Conservation (phyloP, 2,888 invertebrate genomes). For the Leucoma salicis region DNA sequence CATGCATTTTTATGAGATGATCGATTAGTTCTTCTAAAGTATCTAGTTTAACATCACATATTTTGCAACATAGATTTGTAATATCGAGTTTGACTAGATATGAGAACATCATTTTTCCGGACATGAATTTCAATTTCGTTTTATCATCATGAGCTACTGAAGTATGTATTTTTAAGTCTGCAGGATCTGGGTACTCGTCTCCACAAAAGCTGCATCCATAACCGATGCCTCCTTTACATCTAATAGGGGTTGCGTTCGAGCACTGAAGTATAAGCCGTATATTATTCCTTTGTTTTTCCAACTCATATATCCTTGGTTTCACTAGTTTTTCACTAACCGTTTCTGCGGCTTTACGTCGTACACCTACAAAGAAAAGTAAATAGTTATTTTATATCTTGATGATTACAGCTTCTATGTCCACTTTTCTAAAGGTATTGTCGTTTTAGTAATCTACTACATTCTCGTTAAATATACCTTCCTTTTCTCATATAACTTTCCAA, state of each 20-base stretch:
- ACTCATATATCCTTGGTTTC: slow-evolving; percentile 18
- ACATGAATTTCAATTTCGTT: slow-evolving; percentile 31
- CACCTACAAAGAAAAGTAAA: slow-evolving; percentile 43
- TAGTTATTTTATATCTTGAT: slow-evolving; percentile 27
- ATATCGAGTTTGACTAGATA: slow-evolving; percentile 37
- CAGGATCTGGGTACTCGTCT: slow-evolving; percentile 36
- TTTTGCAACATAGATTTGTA: slow-evolving; percentile 25
- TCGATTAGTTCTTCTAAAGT: slow-evolving; percentile 25
- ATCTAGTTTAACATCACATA: slow-evolving; percentile 23
- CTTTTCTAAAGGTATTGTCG: no score
- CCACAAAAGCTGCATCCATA: slow-evolving; percentile 45
- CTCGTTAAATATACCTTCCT: no score
- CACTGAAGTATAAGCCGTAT: slow-evolving; percentile 35
- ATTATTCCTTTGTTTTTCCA: slow-evolving; percentile 31
- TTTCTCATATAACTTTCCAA: no score
- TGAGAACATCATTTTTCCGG: slow-evolving; percentile 34
- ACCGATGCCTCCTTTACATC: slow-evolving; percentile 35
- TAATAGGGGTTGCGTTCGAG: slow-evolving; percentile 41
- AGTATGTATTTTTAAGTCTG: slow-evolving; percentile 43
- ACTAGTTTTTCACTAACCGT: slow-evolving; percentile 20
- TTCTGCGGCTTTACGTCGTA: slow-evolving; percentile 31
- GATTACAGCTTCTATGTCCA: slow-evolving; percentile 3
- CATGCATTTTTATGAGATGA: slow-evolving; percentile 31
- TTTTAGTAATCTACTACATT: no score
- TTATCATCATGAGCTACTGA: slow-evolving; percentile 36